Conservation (phyloP, 64 coral and sea anemone species). For the Dendronephthya gigantea region DNA sequence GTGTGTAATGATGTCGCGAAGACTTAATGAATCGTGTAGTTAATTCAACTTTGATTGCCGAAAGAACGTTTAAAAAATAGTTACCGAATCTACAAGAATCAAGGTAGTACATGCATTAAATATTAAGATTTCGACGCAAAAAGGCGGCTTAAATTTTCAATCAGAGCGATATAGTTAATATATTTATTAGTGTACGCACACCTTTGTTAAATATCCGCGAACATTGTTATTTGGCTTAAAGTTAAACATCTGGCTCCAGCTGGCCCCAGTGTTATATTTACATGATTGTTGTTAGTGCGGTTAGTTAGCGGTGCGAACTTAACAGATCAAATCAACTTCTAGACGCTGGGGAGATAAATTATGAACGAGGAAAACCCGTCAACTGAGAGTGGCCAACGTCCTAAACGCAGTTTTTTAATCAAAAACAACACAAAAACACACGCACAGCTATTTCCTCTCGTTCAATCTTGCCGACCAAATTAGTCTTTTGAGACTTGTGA, state of each 20-base stretch:
- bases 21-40: too few species aligned
- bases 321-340: background rate
- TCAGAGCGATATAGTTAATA: background rate
- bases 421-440: background rate
- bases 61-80: too few species aligned
- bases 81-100: too few species aligned
- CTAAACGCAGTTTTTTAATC: background rate
- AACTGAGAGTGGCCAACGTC: background rate
- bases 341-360: background rate
- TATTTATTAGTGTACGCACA: background rate
- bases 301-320: background rate
- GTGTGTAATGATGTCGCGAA: too few species aligned
- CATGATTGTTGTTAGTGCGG: conserved; percentile 1
- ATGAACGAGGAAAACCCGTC: background rate
- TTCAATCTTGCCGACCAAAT: background rate
- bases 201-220: background rate
- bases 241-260: background rate
- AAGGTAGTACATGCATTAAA: too few species aligned
- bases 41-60: too few species aligned
- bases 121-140: background rate
- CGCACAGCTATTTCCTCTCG: background rate
- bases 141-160: background rate
- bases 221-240: background rate
- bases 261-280: background rate
- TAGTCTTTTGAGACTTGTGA: background rate